phyloP scores from a whole-genome alignment of 2,797 vertebrate species.

The Vipera ursinii region DNA sequence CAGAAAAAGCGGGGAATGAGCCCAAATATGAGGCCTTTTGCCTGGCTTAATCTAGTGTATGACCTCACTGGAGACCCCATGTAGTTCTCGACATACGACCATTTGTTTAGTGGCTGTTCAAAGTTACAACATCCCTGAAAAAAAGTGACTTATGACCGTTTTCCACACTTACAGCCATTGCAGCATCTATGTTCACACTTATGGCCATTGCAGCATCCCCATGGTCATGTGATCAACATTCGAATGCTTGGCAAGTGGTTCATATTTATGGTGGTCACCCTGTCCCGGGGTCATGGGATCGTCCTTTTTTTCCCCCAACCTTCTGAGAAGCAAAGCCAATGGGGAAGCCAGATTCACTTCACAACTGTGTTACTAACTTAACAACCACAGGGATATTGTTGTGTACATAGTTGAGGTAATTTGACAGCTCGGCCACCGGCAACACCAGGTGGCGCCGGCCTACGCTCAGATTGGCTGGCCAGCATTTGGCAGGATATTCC shows the following conservation, averaged over 20 bases:
- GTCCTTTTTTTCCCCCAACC: no score
- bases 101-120: background rate
- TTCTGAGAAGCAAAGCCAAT: no score
- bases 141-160: background rate
- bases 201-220: no score
- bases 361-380: no score
- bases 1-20: background rate
- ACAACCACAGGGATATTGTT: background rate
- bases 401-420: no score
- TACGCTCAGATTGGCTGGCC: no score
- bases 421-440: no score
- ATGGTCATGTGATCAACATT: background rate
- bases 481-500: no score
- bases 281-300: no score
- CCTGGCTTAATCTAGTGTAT: background rate
- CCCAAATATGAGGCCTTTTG: background rate
- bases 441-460: no score
- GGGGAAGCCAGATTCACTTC: no score
- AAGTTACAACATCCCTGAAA: background rate
- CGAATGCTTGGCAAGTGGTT: background rate
- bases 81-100: background rate
- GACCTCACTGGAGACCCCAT: background rate
- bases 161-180: background rate
- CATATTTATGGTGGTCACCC: background rate
- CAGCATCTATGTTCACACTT: background rate